These are phyloP conservation scores for Danaus plexippus DNA, from an alignment of 1,140 invertebrate species.

Conservation along the genomic window DNA sequence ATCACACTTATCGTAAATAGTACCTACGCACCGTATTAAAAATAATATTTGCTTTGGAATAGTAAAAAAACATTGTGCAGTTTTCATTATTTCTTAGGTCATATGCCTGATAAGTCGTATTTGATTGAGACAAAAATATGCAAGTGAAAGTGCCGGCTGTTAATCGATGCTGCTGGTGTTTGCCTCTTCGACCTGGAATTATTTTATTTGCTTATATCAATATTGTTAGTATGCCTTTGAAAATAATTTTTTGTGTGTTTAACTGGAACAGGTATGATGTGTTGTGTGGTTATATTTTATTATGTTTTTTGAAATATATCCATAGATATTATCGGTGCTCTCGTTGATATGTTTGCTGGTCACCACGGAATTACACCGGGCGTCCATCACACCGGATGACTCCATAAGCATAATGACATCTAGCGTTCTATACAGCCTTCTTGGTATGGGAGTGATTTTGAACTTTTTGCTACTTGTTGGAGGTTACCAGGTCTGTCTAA, in stretches of 20 bases:
- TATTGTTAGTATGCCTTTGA: slow-evolving; percentile 40
- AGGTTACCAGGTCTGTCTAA: slow-evolving; percentile 41
- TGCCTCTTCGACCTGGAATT: slow-evolving; percentile 54
- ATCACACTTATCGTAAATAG: too few relatives aligned
- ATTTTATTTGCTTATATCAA: slow-evolving; percentile 57
- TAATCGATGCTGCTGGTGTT: slow-evolving; percentile 52
- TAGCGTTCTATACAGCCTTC: slow-evolving; percentile 51
- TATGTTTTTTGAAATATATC: background rate
- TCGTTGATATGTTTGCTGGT: slow-evolving; percentile 41
- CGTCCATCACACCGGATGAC: slow-evolving; percentile 25
- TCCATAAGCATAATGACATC: slow-evolving; percentile 45
- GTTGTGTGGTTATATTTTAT: too few relatives aligned
- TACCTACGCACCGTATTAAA: too few relatives aligned
- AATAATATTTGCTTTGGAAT: too few relatives aligned
- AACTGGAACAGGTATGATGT: too few relatives aligned
- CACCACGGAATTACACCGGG: slow-evolving; percentile 40
- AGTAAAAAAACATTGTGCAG: slow-evolving; percentile 6
- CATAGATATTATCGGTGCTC: slow-evolving; percentile 41
- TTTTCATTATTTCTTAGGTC: slow-evolving; percentile 15
- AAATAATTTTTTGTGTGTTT: too few relatives aligned
- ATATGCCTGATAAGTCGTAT: slow-evolving; percentile 13
- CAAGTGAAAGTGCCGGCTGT: slow-evolving; percentile 52
- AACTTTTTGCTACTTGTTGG: slow-evolving; percentile 53
- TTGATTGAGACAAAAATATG: slow-evolving; percentile 27
- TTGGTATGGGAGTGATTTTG: slow-evolving; percentile 54